Evolutionary conservation across 2,797 vertebrate genomes (phyloP).

Genomic region (Pelochelys cantorii): DNA sequence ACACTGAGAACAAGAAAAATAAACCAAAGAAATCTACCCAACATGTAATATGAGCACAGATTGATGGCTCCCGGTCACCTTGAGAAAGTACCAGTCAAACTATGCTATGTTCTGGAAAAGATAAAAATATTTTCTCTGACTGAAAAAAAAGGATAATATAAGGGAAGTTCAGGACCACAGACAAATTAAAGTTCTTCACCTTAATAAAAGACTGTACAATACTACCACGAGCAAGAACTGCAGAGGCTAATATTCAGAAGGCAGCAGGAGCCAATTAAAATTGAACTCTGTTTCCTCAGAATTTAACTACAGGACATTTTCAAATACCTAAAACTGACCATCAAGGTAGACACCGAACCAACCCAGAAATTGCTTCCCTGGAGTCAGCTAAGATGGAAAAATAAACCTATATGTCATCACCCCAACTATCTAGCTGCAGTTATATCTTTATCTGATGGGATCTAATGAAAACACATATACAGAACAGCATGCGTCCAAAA

Average conservation of each 20-base stretch:
- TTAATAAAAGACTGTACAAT: constrained; percentile 29
- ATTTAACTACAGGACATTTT: constrained; percentile 69
- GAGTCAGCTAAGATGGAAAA: constrained; percentile 62
- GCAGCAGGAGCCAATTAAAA: constrained; percentile 67
- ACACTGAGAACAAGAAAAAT: neutral
- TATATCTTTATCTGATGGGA: constrained; percentile 22
- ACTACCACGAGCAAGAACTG: constrained; percentile 26
- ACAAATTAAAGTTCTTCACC: constrained; percentile 23
- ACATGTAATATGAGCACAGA: neutral
- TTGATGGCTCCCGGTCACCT: neutral
- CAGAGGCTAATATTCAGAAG: constrained; percentile 50
- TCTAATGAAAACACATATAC: constrained; percentile 45
- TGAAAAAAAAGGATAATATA: neutral
- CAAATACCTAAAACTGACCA: constrained; percentile 56
- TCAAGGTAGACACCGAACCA: constrained; percentile 68
- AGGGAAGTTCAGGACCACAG: constrained; percentile 44
- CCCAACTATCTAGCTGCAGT: constrained; percentile 44
- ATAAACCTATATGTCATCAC: constrained; percentile 54
- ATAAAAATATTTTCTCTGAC: neutral
- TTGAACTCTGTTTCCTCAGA: constrained; percentile 68
- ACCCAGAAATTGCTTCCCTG: constrained; percentile 73
- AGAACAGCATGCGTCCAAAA: constrained; percentile 53
- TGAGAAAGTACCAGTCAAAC: neutral
- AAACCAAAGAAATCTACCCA: neutral
- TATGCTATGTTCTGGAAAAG: neutral